Evolutionary conservation across 2,797 vertebrate genomes (phyloP), one percentile per base, ranked within the genome.

Genomic region (Echiichthys vipera): DNA sequence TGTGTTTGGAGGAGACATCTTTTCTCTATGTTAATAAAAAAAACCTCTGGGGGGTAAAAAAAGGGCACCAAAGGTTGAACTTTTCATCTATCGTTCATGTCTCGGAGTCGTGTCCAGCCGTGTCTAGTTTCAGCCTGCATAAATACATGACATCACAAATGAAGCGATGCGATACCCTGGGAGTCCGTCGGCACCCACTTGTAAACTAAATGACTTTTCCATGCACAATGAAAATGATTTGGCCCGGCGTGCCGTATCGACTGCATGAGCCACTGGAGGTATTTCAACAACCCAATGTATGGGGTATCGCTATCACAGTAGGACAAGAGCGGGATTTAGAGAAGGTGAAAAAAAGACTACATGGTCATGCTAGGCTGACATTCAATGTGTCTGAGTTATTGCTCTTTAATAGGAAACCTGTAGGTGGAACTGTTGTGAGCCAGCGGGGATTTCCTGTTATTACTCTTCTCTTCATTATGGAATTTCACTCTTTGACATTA

Each of bases 201-300:
- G 75, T 74, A 80, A 80, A 84, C 32, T 5, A 50, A 84, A 90
- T 76, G 64, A 39, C 51, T 89, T 92, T 91, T 88, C 87, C 87
- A 77, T 67, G 56, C 77, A 54, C 49, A 24, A 3, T 45, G 30
- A 53, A 25, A 64, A 37, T 22, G 12, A 62, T 77, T 73, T 65
- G 46, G 53, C 69, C 68, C 67, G 63, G 70, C 47, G 20, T 63
- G 64, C 42, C 51, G 27, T 9, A 63, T 34, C 27, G 22, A 68
- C 65, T 81, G 56, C 65, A 40, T 69, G 61, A 85, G 74, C 40
- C 65, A 36, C 74, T 59, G 77, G 64, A 62, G 32, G 55, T 39
- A 20, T 68, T 77, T 86, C 37, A 15, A 50, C 53, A 34, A 10
- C 2, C 17, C 77, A 68, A 83, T 3, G 58, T 78, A 81, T 72